Evolutionary conservation across 2,113 vertebrate species (phyloP).

Genomic region (Nyctibius bracteatus): DNA sequence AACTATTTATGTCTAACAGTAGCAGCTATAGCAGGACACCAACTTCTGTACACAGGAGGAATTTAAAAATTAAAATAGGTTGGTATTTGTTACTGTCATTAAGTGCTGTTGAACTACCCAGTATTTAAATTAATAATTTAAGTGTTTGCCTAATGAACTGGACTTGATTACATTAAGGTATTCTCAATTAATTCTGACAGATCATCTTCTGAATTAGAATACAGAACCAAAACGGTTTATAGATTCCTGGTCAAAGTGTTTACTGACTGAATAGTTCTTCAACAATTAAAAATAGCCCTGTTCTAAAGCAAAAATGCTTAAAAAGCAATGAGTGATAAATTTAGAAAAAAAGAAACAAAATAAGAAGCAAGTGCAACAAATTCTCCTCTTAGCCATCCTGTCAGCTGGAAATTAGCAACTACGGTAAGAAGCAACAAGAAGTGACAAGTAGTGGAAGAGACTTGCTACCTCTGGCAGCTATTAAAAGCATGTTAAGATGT

Average conservation of each 20-base stretch:
- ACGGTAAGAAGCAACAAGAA: not conserved
- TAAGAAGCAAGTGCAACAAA: not conserved
- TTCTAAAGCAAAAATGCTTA: not conserved
- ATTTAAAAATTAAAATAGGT: conserved; percentile 5
- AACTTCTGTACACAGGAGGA: not conserved
- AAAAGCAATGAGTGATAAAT: not conserved
- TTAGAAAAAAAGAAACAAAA: not conserved
- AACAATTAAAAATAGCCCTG: conserved; percentile 6
- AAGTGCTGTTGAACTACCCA: conserved; percentile 76
- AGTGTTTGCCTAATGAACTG: conserved; percentile 81
- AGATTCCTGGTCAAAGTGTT: conserved; percentile 39
- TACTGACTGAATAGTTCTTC: conserved; percentile 38
- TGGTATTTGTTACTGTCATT: conserved; percentile 64
- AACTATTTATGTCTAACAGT: not conserved
- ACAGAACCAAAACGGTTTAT: conserved; percentile 66
- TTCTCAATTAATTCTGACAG: conserved; percentile 81
- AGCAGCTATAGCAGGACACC: not conserved
- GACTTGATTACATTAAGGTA: conserved; percentile 78
- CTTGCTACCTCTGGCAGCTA: not conserved
- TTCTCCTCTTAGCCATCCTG: not conserved
- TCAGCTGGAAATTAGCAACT: not conserved
- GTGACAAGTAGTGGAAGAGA: conserved; percentile 13
- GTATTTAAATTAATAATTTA: conserved; percentile 82
- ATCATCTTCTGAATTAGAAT: conserved; percentile 68
- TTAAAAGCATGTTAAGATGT: not conserved